Percentiles rank a stretch among this genome's conserved stretches.
Evolutionary conservation across 2,888 invertebrate genomes (phyloP).

Genomic region (Xylota sylvarum): DNA sequence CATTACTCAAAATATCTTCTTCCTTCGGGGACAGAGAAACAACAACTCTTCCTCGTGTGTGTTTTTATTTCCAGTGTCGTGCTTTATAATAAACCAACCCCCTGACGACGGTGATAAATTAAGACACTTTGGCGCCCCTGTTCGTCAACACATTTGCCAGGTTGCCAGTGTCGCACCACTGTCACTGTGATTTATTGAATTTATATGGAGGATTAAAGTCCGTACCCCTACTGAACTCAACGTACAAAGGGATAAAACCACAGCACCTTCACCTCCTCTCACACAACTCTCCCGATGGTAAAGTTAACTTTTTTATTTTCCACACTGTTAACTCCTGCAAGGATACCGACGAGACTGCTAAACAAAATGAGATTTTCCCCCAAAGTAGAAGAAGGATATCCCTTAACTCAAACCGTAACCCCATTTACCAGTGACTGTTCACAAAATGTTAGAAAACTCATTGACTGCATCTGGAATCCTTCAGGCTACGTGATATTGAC

Average conservation of each 20-base stretch:
- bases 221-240: not conserved
- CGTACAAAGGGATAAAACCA: conserved; percentile 7
- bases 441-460: conserved; percentile 10
- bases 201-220: conserved; percentile 41
- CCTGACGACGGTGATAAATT: conserved; percentile 56
- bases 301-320: not conserved
- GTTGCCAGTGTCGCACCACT: conserved; percentile 40
- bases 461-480: conserved; percentile 36
- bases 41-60: conserved; percentile 38
- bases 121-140: conserved; percentile 59
- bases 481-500: conserved; percentile 44
- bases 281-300: not conserved
- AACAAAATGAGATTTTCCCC: conserved; percentile 27
- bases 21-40: not conserved
- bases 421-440: not conserved
- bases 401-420: conserved; percentile 12
- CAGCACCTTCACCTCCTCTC: not conserved
- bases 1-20: not conserved
- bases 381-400: not conserved
- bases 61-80: conserved; percentile 22
- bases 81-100: conserved; percentile 46
- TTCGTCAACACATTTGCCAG: conserved; percentile 49
- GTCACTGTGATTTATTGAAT: conserved; percentile 69
- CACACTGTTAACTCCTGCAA: not conserved
- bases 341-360: conserved; percentile 11